phyloP scores from a whole-genome alignment of 2,888 invertebrate genomes.

The Furcula furcula region DNA sequence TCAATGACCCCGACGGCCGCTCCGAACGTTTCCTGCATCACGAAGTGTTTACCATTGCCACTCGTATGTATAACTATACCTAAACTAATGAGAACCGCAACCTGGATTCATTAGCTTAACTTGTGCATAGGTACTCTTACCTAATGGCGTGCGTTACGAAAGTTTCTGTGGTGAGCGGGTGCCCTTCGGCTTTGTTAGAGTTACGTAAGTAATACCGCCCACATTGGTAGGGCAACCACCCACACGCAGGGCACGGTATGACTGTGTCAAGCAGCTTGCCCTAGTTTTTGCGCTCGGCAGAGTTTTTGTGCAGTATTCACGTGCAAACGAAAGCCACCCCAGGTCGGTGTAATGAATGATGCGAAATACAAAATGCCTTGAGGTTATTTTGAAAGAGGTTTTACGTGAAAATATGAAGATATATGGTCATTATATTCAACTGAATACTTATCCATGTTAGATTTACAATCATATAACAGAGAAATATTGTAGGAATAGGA shows the following conservation, averaged over 20 bases:
- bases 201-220: slow-evolving; percentile 70
- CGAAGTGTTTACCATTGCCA: slow-evolving; percentile 7
- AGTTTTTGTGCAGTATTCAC: slow-evolving; percentile 33
- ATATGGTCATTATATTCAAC: too few relatives aligned
- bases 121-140: too few relatives aligned
- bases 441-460: too few relatives aligned
- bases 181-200: slow-evolving; percentile 72
- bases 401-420: too few relatives aligned
- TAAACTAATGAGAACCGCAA: too few relatives aligned
- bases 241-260: slow-evolving; percentile 58
- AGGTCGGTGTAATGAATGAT: too few relatives aligned
- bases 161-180: slow-evolving; percentile 61
- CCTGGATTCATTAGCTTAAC: too few relatives aligned
- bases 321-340: slow-evolving; percentile 28
- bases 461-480: too few relatives aligned
- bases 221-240: slow-evolving; percentile 67
- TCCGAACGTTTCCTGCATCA: slow-evolving; percentile 25
- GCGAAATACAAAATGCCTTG: neutral
- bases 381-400: too few relatives aligned
- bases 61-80: too few relatives aligned
- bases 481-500: too few relatives aligned
- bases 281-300: slow-evolving; percentile 59
- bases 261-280: slow-evolving; percentile 71
- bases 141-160: slow-evolving; percentile 64
- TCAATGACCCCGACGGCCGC: slow-evolving; percentile 69